Evolutionary conservation across 2,888 invertebrate species (phyloP).

Genomic region (Agapostemon virescens): DNA sequence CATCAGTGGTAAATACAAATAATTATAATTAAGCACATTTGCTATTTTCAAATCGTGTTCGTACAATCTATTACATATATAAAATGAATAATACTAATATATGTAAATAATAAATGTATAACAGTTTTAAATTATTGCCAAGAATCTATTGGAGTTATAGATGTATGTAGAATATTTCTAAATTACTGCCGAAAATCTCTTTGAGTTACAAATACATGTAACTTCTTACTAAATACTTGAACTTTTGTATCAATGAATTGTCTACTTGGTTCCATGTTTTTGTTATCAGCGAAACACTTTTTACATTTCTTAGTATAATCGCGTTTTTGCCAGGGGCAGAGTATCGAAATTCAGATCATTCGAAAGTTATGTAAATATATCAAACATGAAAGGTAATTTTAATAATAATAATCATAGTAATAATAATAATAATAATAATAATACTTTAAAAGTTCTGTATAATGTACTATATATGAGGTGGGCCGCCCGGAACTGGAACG

Average conservation of each 20-base stretch:
- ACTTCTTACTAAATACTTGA: too few species aligned
- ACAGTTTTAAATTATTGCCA: too few species aligned
- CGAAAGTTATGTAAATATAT: constrained; percentile 5
- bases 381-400: constrained; percentile 3
- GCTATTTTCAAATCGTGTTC: background rate
- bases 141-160: too few species aligned
- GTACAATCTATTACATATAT: background rate
- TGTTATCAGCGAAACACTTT: background rate
- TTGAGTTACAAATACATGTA: background rate
- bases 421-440: background rate
- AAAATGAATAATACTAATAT: too few species aligned
- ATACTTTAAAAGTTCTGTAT: background rate
- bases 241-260: background rate
- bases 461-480: background rate
- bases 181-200: background rate
- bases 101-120: too few species aligned
- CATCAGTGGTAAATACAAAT: background rate
- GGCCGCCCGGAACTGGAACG: background rate
- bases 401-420: background rate
- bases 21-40: background rate
- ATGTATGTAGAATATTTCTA: too few species aligned
- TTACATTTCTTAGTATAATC: background rate
- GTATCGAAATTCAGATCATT: constrained; percentile 3
- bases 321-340: constrained; percentile 7
- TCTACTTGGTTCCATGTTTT: background rate